These are phyloP conservation scores for Arenicola marina DNA, from an alignment of 2,888 invertebrate genomes.

Conservation along the genomic window DNA sequence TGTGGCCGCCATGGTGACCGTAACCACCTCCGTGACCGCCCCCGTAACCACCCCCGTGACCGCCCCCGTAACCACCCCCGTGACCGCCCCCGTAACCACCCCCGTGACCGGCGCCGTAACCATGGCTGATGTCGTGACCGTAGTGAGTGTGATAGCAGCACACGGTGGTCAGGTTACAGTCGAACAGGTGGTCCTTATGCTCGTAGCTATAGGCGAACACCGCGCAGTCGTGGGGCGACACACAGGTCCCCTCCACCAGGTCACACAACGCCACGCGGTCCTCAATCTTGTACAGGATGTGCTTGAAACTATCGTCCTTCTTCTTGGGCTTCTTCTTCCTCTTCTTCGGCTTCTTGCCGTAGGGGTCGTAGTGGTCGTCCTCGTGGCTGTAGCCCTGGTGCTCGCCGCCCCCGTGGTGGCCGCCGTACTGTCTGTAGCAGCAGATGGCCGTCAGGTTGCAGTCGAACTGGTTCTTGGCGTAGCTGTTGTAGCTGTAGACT, in stretches of 20 bases:
- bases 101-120: neutral
- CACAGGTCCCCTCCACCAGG: neutral
- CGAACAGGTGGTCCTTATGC: neutral
- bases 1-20: neutral
- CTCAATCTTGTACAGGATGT: neutral
- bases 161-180: neutral
- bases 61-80: neutral
- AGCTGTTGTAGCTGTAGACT: neutral
- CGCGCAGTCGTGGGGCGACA: neutral
- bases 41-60: constrained; percentile 3
- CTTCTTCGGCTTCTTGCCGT: neutral
- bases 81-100: neutral
- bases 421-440: neutral
- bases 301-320: neutral
- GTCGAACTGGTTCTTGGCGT: constrained; percentile 4
- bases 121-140: neutral
- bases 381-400: neutral
- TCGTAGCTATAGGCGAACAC: neutral
- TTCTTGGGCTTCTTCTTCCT: neutral
- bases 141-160: neutral
- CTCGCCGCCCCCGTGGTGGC: constrained; percentile 55
- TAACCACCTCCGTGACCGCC: neutral
- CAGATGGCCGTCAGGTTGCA: constrained; percentile 9
- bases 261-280: constrained; percentile 2
- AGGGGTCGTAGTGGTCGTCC: neutral